These are phyloP conservation scores for Melitaea cinxia DNA, from an alignment of 1,140 invertebrate genomes.

Conservation along the genomic window DNA sequence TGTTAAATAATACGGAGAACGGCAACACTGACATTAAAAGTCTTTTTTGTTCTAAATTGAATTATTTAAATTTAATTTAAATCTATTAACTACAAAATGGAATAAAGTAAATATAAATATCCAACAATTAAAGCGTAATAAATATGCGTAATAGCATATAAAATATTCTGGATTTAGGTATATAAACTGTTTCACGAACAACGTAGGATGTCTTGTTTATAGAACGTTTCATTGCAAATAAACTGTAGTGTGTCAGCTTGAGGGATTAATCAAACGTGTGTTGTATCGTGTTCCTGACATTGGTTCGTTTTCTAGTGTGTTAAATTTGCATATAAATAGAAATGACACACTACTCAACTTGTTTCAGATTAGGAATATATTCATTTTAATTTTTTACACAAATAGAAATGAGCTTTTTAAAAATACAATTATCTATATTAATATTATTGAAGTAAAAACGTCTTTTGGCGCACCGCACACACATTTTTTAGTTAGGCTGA, in stretches of 20 bases:
- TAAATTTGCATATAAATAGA: constrained; percentile 9
- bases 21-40: no score
- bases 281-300: constrained; percentile 2
- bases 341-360: constrained; percentile 7
- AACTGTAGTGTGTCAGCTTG: constrained; percentile 12
- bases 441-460: no score
- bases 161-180: not conserved
- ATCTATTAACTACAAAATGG: no score
- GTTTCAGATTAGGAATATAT: not conserved
- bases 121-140: no score
- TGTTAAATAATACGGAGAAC: no score
- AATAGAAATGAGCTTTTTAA: not conserved
- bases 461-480: no score
- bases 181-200: constrained; percentile 1
- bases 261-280: constrained; percentile 10
- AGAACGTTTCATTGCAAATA: constrained; percentile 7
- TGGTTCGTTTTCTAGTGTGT: not conserved
- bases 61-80: no score
- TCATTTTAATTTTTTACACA: not conserved
- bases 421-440: no score
- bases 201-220: constrained; percentile 8
- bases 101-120: no score
- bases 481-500: no score
- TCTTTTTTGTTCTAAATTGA: no score
- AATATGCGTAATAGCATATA: not conserved